Evolutionary conservation across 1,140 invertebrate genomes (phyloP).

Genomic region (Orchesella cincta): DNA sequence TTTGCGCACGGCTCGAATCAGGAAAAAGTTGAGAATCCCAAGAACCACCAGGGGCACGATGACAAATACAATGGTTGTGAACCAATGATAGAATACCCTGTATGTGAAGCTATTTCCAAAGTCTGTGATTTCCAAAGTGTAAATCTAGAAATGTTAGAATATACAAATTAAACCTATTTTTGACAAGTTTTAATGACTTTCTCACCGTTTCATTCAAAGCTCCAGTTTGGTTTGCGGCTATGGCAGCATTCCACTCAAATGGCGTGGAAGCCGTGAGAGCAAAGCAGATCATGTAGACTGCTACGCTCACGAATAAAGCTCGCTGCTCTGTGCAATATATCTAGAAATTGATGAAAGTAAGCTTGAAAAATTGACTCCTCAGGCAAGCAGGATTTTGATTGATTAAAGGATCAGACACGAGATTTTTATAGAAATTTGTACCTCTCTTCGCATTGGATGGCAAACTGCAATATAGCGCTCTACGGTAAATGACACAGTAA

Average conservation of each 20-base stretch:
- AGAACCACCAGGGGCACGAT: constrained; percentile 68
- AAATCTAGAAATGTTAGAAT: not conserved
- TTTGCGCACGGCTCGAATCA: constrained; percentile 64
- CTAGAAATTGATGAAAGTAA: constrained; percentile 53
- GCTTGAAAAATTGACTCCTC: no score
- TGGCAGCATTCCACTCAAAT: constrained; percentile 63
- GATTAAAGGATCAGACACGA: no score
- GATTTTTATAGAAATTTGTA: no score
- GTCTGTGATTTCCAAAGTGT: constrained; percentile 36
- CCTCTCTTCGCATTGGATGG: no score
- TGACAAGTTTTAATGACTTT: not conserved
- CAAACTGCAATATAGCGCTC: no score
- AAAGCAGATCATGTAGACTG: constrained; percentile 67
- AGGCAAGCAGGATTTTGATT: no score
- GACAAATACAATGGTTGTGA: constrained; percentile 66
- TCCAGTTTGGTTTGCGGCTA: constrained; percentile 47
- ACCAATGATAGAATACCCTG: constrained; percentile 67
- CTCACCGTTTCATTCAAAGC: constrained; percentile 47
- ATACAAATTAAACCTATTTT: not conserved
- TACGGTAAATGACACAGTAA: no score
- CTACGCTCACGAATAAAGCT: constrained; percentile 62
- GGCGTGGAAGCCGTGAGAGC: constrained; percentile 65
- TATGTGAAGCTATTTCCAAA: constrained; percentile 63
- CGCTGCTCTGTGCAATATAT: constrained; percentile 58
- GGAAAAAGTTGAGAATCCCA: constrained; percentile 70